These are phyloP conservation scores for Spilosoma lubricipeda DNA, from an alignment of 2,888 invertebrate genomes.

Conservation along the genomic window DNA sequence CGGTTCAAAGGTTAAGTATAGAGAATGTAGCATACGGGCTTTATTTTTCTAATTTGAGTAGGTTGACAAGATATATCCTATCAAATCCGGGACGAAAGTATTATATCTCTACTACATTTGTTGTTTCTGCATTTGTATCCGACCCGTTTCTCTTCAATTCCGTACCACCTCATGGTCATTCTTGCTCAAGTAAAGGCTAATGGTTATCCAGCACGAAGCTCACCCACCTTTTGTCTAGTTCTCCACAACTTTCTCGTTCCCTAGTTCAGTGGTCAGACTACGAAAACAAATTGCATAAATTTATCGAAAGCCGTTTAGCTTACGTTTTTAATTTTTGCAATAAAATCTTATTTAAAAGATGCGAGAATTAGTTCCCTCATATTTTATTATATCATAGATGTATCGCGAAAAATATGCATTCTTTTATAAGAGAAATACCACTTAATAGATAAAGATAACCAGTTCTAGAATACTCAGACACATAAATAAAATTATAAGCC, in stretches of 20 bases:
- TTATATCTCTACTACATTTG: background rate
- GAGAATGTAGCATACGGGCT: background rate
- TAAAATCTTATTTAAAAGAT: background rate
- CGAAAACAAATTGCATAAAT: background rate
- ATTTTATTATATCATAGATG: background rate
- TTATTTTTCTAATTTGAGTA: background rate
- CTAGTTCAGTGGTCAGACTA: background rate
- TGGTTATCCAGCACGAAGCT: background rate
- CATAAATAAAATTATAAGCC: conserved; percentile 23
- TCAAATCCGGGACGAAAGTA: background rate
- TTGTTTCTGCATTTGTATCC: background rate
- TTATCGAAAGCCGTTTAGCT: too few relatives aligned
- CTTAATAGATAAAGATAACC: background rate
- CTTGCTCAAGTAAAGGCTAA: too few relatives aligned
- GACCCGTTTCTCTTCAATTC: background rate
- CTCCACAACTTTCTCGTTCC: background rate
- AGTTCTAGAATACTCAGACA: conserved; percentile 8
- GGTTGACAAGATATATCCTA: background rate
- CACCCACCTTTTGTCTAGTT: background rate
- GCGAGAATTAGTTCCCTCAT: background rate
- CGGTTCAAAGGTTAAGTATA: background rate
- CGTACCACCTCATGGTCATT: too few relatives aligned
- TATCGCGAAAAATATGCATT: background rate
- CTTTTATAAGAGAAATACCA: background rate
- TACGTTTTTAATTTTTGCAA: background rate